Conservation (phyloP, 2,113 vertebrate genomes). For the Gambusia affinis region DNA sequence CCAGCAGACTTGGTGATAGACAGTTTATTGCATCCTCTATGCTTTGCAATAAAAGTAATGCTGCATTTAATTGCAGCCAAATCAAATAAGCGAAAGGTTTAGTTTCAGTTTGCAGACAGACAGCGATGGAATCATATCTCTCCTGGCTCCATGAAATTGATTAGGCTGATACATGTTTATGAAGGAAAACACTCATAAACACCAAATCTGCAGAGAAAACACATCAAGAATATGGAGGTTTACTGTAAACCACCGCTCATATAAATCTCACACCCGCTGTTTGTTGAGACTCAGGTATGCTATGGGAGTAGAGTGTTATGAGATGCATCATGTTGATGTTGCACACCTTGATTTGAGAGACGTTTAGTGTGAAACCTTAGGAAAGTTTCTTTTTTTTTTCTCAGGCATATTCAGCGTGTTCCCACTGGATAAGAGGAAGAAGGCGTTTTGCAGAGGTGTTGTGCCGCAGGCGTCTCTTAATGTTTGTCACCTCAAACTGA, state of each 20-base stretch:
- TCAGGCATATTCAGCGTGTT: background rate
- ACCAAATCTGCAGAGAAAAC: slow-evolving; percentile 35
- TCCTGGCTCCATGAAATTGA: slow-evolving; percentile 43
- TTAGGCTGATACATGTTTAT: slow-evolving; percentile 50
- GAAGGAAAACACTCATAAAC: slow-evolving; percentile 43
- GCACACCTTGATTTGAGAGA: slow-evolving; percentile 3
- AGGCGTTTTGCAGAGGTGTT: slow-evolving; percentile 30
- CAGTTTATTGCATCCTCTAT: slow-evolving; percentile 11
- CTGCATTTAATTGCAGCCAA: slow-evolving; percentile 29
- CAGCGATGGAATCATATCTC: slow-evolving; percentile 22
- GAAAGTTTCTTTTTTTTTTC: slow-evolving; percentile 30
- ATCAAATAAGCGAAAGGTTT: slow-evolving; percentile 30
- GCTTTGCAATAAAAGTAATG: background rate
- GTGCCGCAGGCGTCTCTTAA: slow-evolving; percentile 39
- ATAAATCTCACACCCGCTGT: slow-evolving; percentile 28
- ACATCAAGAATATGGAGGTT: slow-evolving; percentile 22
- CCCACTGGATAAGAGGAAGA: slow-evolving; percentile 28
- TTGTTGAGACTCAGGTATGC: slow-evolving; percentile 23
- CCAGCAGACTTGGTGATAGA: background rate
- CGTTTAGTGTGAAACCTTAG: slow-evolving; percentile 30
- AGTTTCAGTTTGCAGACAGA: slow-evolving; percentile 39
- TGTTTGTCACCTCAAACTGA: slow-evolving; percentile 38
- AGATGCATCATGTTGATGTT: background rate
- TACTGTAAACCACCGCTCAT: slow-evolving; percentile 31
- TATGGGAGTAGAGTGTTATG: background rate